Evolutionary conservation across 1,140 invertebrate genomes (phyloP), one percentile per base, ranked within the genome.

Genomic region (Calliphora vicina): DNA sequence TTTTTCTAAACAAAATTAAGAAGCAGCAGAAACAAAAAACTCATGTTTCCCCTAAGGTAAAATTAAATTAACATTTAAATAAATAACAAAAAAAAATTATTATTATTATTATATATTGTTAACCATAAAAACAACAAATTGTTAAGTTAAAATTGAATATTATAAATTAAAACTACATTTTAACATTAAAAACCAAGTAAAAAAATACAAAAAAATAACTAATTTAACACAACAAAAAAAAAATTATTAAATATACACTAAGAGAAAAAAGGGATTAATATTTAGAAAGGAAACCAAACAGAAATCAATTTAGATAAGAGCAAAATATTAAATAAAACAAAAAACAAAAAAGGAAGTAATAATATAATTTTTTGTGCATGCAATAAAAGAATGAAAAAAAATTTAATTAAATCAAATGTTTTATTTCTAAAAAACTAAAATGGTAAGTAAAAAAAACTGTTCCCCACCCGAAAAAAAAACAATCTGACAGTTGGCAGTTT

Each of bases 281-380:
- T 78, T 12, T 78, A 78, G 20, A 43, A 78, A 78, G n/a, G 13
- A 25, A 25, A n/a, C n/a, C n/a, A 76, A 74, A 74, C n/a, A 74
- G n/a, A n/a, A n/a, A n/a, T n/a, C n/a, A n/a, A n/a, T n/a, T 35
- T 76, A 57, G 15, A 5, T 57, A 17, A 57, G n/a, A 57, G 50
- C 4, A 57, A 57, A 76, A 45, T 43, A 78, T 78, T 78, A 43
- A 78, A 78, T 78, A 43, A 78, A 78, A 78, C n/a, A 78, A 78
- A 45, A 25, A 78, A 78, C 17, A 78, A 78, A 78, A 35, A 35
- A 35, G 35, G 4, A 35, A 2, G 5, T 45, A 78, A 78, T 45
- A 20, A 78, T 43, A 78, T 78, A 78, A 78, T 78, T 45, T 78
- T 78, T 78, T 78, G 74, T 78, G 74, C 74, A 78, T 78, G 74